Percentiles rank a stretch among this genome's conserved stretches.
Conservation (phyloP, 1,140 invertebrate species). For the Sesamia nonagrioides region DNA sequence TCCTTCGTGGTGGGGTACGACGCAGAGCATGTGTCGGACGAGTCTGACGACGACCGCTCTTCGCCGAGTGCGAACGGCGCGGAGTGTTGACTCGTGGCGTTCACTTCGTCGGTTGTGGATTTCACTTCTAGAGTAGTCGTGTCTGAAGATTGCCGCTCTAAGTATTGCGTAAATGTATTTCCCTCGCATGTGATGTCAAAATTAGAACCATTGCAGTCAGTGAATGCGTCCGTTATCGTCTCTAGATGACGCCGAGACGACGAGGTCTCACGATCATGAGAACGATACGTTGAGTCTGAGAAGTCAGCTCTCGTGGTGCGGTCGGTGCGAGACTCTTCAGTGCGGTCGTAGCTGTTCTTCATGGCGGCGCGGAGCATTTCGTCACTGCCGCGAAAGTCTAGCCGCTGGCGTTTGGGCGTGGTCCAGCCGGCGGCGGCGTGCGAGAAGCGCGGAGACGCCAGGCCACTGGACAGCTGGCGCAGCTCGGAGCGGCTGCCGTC, state of each 20-base stretch:
- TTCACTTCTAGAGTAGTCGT: conserved; percentile 33
- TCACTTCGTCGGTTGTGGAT: conserved; percentile 27
- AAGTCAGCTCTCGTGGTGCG: conserved; percentile 14
- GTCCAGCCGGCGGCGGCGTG: conserved; percentile 52
- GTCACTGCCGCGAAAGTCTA: conserved; percentile 58
- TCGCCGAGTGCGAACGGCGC: conserved; percentile 43
- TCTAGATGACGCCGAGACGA: conserved; percentile 36
- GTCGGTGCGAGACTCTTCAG: conserved; percentile 18
- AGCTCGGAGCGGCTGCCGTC: conserved; percentile 73
- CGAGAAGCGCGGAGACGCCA: conserved; percentile 30
- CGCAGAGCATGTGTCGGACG: conserved; percentile 66
- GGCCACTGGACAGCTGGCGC: conserved; percentile 45
- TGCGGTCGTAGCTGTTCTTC: conserved; percentile 44
- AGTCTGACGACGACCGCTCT: conserved; percentile 62
- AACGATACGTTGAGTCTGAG: conserved; percentile 53
- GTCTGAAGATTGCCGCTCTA: conserved; percentile 42
- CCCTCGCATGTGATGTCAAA: not conserved
- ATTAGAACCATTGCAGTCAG: conserved; percentile 40
- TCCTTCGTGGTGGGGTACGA: conserved; percentile 70
- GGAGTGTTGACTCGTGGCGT: conserved; percentile 27
- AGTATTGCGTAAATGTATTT: conserved; percentile 6
- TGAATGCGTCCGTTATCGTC: conserved; percentile 34
- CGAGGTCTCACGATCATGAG: conserved; percentile 24
- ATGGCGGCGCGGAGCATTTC: conserved; percentile 59
- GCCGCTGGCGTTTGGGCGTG: conserved; percentile 65